Conservation (phyloP, 2,113 vertebrate species). For the Corythaixoides concolor region DNA sequence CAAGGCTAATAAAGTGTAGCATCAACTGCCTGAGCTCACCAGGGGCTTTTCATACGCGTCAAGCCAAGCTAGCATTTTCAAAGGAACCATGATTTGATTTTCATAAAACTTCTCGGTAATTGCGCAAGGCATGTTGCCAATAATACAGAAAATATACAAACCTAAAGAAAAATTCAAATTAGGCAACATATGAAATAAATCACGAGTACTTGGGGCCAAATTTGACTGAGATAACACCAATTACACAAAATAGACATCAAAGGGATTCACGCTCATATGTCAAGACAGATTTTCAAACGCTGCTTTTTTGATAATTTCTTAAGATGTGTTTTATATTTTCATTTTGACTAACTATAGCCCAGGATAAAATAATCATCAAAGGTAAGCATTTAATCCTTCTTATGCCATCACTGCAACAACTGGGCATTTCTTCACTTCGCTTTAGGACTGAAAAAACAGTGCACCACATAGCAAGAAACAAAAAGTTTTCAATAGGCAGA, state of each 20-base stretch:
- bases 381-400: neutral
- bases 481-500: neutral
- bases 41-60: neutral
- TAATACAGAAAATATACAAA: neutral
- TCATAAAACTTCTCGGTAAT: neutral
- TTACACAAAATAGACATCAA: neutral
- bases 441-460: neutral
- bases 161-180: neutral
- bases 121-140: neutral
- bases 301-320: neutral
- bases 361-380: neutral
- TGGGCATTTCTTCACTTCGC: neutral
- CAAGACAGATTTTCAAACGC: neutral
- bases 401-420: neutral
- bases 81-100: neutral
- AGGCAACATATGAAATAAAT: neutral
- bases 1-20: neutral
- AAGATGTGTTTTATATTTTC: neutral
- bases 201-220: neutral
- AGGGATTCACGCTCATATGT: neutral
- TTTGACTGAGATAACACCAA: neutral
- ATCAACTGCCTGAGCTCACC: neutral
- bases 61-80: slow-evolving; percentile 12
- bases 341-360: neutral
- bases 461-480: neutral